Conservation (phyloP, 2,888 invertebrate species). For the Drosophila testacea region DNA sequence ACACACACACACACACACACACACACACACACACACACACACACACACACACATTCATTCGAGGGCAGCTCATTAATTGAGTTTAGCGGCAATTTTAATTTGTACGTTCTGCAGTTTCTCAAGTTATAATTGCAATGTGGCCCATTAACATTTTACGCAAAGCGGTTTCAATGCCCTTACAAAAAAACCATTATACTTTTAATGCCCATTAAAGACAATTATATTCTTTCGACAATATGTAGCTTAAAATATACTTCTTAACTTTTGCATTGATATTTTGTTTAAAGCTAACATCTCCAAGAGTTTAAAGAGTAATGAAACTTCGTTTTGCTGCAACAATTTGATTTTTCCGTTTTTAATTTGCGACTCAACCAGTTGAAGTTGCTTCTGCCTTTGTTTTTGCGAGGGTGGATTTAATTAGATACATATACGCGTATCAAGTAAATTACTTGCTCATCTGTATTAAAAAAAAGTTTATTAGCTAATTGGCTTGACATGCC, state of each 20-base stretch:
- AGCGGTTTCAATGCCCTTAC: slow-evolving; percentile 29
- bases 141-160: slow-evolving; percentile 76
- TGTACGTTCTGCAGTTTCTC: slow-evolving; percentile 65
- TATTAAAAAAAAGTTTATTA: no score
- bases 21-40: neutral
- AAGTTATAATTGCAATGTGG: slow-evolving; percentile 75
- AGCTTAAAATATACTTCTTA: neutral
- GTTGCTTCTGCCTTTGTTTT: neutral
- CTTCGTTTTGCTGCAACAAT: slow-evolving; percentile 22
- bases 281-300: neutral
- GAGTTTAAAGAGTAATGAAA: slow-evolving; percentile 24
- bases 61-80: slow-evolving; percentile 61
- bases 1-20: neutral
- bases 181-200: slow-evolving; percentile 3
- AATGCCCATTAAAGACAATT: slow-evolving; percentile 15
- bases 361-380: slow-evolving; percentile 37
- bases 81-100: slow-evolving; percentile 76
- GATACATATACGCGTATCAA: neutral
- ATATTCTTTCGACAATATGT: neutral
- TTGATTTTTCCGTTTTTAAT: slow-evolving; percentile 59
- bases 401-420: slow-evolving; percentile 10
- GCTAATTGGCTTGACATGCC: no score
- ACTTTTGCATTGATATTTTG: neutral
- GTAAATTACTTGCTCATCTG: neutral
- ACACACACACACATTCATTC: neutral